These are phyloP conservation scores for Gila robusta DNA, from an alignment of 2,797 vertebrate species.

Conservation along the genomic window DNA sequence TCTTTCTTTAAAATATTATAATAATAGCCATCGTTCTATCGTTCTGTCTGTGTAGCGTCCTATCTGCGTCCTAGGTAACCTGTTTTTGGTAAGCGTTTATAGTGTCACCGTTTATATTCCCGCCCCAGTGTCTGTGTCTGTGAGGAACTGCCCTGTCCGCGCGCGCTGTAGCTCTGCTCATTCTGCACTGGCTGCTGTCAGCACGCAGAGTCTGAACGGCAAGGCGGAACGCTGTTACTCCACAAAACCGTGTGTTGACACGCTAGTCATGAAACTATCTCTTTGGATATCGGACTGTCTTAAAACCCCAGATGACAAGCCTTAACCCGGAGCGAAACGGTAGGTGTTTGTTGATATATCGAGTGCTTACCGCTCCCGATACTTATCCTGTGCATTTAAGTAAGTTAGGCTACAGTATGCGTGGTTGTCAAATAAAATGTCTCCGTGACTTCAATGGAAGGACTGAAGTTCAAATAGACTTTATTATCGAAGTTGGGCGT, in stretches of 20 bases:
- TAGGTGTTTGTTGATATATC: conserved; percentile 42
- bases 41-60: not conserved
- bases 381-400: conserved; percentile 4
- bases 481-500: not conserved
- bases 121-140: conserved; percentile 58
- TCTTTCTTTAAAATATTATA: not conserved
- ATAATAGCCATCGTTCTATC: not conserved
- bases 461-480: conserved; percentile 15
- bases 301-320: conserved; percentile 20
- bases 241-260: conserved; percentile 53
- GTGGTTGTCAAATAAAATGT: conserved; percentile 10
- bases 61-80: not conserved
- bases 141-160: conserved; percentile 55
- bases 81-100: conserved; percentile 7
- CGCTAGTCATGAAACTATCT: conserved; percentile 41
- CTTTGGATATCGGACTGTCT: conserved; percentile 52
- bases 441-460: conserved; percentile 12
- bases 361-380: conserved; percentile 19
- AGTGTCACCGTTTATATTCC: conserved; percentile 60
- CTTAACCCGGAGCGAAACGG: conserved; percentile 46
- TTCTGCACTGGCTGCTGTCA: conserved; percentile 56
- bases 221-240: conserved; percentile 37
- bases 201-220: conserved; percentile 39
- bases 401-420: conserved; percentile 21
- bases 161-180: conserved; percentile 46